Conservation (phyloP, 2,888 invertebrate genomes). For the Catonia carolina region DNA sequence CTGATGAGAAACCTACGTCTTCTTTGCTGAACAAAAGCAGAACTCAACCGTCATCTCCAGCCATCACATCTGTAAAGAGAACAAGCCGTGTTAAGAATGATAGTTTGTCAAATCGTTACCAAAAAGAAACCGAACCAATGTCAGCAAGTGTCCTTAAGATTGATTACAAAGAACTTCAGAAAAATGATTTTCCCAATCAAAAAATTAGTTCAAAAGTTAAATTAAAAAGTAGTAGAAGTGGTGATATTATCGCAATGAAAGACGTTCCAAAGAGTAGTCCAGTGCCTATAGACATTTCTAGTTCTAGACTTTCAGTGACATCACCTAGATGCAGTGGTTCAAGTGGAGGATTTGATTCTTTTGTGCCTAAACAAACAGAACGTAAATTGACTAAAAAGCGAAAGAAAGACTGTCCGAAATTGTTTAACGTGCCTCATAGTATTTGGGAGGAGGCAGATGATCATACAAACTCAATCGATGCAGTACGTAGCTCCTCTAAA, state of each 20-base stretch:
- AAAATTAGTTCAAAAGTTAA: constrained; percentile 11
- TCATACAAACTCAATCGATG: neutral
- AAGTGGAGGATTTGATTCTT: constrained; percentile 9
- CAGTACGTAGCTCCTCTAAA: neutral
- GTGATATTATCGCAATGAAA: constrained; percentile 21
- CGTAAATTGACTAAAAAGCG: neutral
- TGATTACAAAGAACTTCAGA: constrained; percentile 37
- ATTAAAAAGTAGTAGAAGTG: neutral
- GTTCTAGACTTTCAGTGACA: constrained; percentile 9
- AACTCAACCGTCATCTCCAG: constrained; percentile 21
- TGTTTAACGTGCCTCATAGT: constrained; percentile 9
- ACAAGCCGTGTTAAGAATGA: neutral
- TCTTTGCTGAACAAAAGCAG: neutral
- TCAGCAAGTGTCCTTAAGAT: constrained; percentile 40
- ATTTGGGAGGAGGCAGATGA: constrained; percentile 22
- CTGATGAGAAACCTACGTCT: neutral
- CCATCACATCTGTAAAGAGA: neutral
- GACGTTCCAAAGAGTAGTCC: constrained; percentile 23
- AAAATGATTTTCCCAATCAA: constrained; percentile 15
- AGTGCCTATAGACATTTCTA: constrained; percentile 11
- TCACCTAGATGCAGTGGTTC: constrained; percentile 11
- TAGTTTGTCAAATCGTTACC: constrained; percentile 9
- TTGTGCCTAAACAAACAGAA: neutral
- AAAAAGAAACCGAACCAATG: constrained; percentile 16
- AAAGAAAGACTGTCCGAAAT: constrained; percentile 2